A percentile compares a stretch with the other conserved stretches of the same genome.
phyloP scores from a whole-genome alignment of 1,140 invertebrate species.

The Sinella curviseta region DNA sequence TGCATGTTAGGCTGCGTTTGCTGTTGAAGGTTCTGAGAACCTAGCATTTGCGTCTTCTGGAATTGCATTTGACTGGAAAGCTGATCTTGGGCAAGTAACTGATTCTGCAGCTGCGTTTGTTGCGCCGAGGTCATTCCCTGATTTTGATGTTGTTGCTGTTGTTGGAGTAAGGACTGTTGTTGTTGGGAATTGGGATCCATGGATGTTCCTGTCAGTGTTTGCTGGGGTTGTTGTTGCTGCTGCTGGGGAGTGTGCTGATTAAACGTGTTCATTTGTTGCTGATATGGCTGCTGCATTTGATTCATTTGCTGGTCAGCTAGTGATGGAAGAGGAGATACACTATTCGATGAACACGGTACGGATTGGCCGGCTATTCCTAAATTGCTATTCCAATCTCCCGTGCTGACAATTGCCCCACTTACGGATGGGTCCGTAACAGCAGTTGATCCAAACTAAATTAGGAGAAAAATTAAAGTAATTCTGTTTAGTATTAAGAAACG shows the following conservation, averaged over 20 bases:
- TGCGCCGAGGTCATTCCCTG: neutral
- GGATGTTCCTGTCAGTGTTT: conserved; percentile 11
- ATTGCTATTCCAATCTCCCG: conserved; percentile 39
- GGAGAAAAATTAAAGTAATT: too few relatives aligned
- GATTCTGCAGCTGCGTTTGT: neutral
- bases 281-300: conserved; percentile 46
- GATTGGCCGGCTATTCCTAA: conserved; percentile 30
- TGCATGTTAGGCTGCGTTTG: neutral
- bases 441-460: too few relatives aligned
- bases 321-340: conserved; percentile 26
- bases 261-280: conserved; percentile 23
- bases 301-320: conserved; percentile 30
- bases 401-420: neutral
- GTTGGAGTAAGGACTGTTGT: conserved; percentile 23
- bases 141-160: conserved; percentile 38
- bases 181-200: neutral
- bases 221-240: conserved; percentile 33
- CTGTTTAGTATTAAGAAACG: too few relatives aligned
- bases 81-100: neutral
- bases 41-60: neutral
- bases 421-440: too few relatives aligned
- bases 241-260: conserved; percentile 16
- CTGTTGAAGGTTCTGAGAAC: neutral
- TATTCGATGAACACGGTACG: conserved; percentile 39
- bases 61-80: neutral